Conservation (phyloP, 2,797 vertebrate genomes). For the Rhynchonycteris naso region DNA sequence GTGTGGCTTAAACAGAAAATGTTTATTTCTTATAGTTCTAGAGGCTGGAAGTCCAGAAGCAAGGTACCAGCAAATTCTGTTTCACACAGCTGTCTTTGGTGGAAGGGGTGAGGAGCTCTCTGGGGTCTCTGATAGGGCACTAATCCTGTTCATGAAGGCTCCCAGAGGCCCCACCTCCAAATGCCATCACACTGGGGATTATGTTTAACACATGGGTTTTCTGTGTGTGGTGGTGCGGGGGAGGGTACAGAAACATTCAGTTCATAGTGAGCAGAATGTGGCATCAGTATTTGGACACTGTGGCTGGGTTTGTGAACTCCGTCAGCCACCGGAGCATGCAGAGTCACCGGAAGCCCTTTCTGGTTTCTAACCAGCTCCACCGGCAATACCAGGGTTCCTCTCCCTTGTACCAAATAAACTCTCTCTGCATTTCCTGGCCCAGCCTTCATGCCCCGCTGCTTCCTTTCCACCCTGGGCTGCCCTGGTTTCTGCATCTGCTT, state of each 20-base stretch:
- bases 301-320: not conserved
- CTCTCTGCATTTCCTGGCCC: not conserved
- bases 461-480: not conserved
- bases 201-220: not conserved
- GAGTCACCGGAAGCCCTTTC: not conserved
- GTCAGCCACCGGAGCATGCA: fast-evolving
- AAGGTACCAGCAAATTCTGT: not conserved
- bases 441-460: not conserved
- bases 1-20: not conserved
- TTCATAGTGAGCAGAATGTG: not conserved
- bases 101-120: not conserved
- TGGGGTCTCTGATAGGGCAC: not conserved
- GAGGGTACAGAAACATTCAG: not conserved
- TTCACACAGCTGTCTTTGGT: not conserved
- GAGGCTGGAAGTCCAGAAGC: not conserved
- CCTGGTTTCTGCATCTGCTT: not conserved
- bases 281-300: not conserved
- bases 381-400: too few species aligned
- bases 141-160: not conserved
- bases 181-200: not conserved
- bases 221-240: too few species aligned
- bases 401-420: not conserved
- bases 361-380: not conserved
- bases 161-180: not conserved
- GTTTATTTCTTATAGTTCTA: not conserved